Base-by-base conservation (phyloP, 1,140 invertebrate genomes). In the Eubasilissa regina region DNA sequence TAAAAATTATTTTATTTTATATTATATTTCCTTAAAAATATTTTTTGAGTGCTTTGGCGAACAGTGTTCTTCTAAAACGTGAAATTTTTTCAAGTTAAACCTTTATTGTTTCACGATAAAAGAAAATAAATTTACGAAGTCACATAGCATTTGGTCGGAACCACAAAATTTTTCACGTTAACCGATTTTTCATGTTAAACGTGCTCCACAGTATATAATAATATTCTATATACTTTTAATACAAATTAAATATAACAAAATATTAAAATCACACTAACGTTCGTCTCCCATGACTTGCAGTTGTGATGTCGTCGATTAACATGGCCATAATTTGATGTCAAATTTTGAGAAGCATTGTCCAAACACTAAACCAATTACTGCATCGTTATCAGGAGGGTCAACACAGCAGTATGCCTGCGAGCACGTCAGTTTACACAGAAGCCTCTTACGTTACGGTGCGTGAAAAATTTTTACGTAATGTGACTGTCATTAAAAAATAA, bases 381-480 rank as follows among this genome's bases (percentile, higher is more conserved):
- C 60, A 64, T 64, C 66, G 66, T 48, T 70, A 70, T 70, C 66
- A 70, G 66, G 15, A 70, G 66, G 66, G 66, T 70, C 66, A 70
- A 70, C 45, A 70, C 19, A 60, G 56, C 17, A 60, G 56, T 15
- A 70, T 19, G 45, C 21, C 66, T 0, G 66, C 45, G 25, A 48
- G 48, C 66, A 68, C 15, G 15, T 45, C 64, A 70, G 66, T 70
- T 7, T 19, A 15, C 45, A 12, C 11, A 11, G 66, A 48, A 70
- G 17, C 66, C 66, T 70, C 45, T 48, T 21, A 13, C 45, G 15
- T 11, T 19, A 70, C 66, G 66, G 66, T 19, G 48, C n/a, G 58
- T 62, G 15, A 64, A 45, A 35, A 45, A 35, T 21, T 64, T 64
- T 55, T 55, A 55, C 19, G n/a, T 55, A 55, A 55, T 55, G 10